These are phyloP conservation scores for Stichodactyla helianthus DNA, from an alignment of 64 coral and sea anemone species.

Conservation along the genomic window DNA sequence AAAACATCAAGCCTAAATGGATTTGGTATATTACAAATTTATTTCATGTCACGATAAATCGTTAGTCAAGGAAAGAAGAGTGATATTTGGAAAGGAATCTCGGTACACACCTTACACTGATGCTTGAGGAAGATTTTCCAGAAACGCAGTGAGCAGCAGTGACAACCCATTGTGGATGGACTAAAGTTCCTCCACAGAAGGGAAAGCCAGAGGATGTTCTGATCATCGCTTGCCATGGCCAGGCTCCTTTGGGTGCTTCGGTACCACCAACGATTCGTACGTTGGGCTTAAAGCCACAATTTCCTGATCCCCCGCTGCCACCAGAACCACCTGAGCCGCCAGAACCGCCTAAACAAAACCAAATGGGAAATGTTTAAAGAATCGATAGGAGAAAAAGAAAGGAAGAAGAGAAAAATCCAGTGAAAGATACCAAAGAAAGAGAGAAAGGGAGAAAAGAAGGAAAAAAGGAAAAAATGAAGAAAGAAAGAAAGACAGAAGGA, in stretches of 20 bases:
- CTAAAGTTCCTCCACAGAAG: conserved; percentile 68
- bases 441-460: not conserved
- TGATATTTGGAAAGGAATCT: not conserved
- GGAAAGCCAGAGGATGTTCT: conserved; percentile 23
- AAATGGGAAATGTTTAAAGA: not conserved
- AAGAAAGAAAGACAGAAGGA: too few species aligned
- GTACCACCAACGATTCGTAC: conserved; percentile 60
- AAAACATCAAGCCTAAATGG: too few species aligned
- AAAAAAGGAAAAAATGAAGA: not conserved
- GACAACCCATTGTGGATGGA: conserved; percentile 52
- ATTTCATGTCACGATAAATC: too few species aligned
- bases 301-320: not conserved
- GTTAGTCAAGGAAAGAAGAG: too few species aligned
- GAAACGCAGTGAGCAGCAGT: conserved; percentile 49
- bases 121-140: not conserved
- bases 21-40: too few species aligned
- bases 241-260: conserved; percentile 55
- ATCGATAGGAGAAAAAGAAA: not conserved
- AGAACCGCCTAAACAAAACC: not conserved
- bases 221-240: conserved; percentile 71
- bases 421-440: not conserved
- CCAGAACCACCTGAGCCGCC: conserved; percentile 10
- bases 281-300: conserved; percentile 42
- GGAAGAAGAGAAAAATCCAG: not conserved
- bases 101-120: not conserved